Conservation (phyloP, 1,140 invertebrate genomes). For the Diploscapter pachys region DNA sequence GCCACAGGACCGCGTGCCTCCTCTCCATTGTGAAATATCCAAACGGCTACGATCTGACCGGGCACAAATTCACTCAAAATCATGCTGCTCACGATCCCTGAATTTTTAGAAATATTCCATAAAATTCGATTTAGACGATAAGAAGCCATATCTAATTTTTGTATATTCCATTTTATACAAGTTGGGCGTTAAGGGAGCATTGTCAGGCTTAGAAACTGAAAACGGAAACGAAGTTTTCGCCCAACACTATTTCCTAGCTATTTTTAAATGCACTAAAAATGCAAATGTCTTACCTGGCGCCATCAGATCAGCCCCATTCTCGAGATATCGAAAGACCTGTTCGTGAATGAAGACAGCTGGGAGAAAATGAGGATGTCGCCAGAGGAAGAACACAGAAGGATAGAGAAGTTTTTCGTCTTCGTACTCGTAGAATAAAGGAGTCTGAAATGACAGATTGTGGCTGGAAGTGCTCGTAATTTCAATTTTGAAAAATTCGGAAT, state of each 20-base stretch:
- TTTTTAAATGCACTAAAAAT: background rate
- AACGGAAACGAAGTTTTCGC: no score
- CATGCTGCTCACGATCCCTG: slow-evolving; percentile 1
- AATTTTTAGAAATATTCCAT: background rate
- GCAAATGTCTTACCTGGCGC: slow-evolving; percentile 31
- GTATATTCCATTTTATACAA: no score
- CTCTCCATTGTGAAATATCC: background rate
- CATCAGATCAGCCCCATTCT: slow-evolving; percentile 42
- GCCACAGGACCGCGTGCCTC: slow-evolving; percentile 26
- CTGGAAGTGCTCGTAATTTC: slow-evolving; percentile 13
- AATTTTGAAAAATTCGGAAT: slow-evolving; percentile 29
- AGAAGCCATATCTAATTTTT: no score
- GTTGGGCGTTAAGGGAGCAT: no score
- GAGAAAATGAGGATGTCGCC: slow-evolving; percentile 16
- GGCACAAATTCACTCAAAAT: slow-evolving; percentile 5
- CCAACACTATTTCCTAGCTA: no score
- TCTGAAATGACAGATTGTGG: slow-evolving; percentile 36
- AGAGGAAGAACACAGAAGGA: slow-evolving; percentile 35
- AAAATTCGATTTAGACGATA: background rate
- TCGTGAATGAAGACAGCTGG: slow-evolving; percentile 34
- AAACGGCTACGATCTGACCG: slow-evolving; percentile 15
- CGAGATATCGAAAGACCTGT: slow-evolving; percentile 27
- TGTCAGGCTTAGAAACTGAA: no score
- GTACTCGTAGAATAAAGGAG: slow-evolving; percentile 40
- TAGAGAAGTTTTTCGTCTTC: slow-evolving; percentile 17